These are phyloP conservation scores for Alcedo atthis DNA, from an alignment of 2,797 vertebrate genomes.

Conservation along the genomic window DNA sequence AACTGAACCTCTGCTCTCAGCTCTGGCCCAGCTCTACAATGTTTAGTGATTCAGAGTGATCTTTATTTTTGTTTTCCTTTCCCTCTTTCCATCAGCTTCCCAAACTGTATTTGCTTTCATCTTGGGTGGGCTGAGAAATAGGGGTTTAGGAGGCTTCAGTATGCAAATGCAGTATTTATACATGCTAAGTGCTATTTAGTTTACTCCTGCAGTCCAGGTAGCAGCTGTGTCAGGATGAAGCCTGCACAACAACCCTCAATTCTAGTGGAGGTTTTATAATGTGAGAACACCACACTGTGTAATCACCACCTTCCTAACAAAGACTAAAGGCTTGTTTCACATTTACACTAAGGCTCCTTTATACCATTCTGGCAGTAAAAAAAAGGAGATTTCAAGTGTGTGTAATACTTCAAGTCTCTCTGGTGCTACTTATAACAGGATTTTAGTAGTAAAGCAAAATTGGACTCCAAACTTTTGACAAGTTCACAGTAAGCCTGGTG, in stretches of 20 bases:
- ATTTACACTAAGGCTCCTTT: background rate
- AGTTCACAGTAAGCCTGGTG: background rate
- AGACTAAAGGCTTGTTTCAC: background rate
- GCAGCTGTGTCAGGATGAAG: slow-evolving; percentile 1
- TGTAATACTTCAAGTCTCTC: background rate
- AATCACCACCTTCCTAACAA: background rate
- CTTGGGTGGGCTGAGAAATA: slow-evolving; percentile 1
- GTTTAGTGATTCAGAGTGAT: background rate
- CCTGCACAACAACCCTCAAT: background rate
- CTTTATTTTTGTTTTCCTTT: fast-evolving
- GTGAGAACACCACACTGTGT: background rate
- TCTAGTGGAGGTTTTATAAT: background rate
- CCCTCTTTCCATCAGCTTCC: background rate
- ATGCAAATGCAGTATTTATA: slow-evolving; percentile 37
- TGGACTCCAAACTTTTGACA: background rate
- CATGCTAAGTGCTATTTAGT: background rate
- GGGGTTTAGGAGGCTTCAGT: background rate
- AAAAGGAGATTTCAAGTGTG: background rate
- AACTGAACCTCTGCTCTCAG: background rate
- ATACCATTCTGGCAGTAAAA: background rate
- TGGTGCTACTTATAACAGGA: background rate
- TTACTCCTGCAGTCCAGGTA: background rate
- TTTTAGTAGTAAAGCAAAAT: background rate
- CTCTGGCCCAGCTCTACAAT: background rate
- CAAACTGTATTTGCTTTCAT: slow-evolving; percentile 2